Percentiles rank a stretch among this genome's conserved stretches.
These are phyloP conservation scores for Nothobranchius furzeri DNA, from an alignment of 2,113 vertebrate species.

Conservation along the genomic window DNA sequence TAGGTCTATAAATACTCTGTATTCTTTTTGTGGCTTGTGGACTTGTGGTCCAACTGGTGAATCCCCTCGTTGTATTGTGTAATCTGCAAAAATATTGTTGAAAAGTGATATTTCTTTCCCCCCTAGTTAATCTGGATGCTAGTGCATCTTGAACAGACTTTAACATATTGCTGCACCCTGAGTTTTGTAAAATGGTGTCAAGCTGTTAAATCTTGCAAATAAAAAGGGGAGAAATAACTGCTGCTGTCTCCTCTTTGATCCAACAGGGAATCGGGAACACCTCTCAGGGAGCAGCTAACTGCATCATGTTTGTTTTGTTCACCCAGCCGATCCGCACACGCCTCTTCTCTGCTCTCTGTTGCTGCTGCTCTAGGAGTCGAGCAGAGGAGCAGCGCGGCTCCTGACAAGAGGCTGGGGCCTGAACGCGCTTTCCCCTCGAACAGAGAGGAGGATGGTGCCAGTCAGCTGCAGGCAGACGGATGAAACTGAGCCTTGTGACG, in stretches of 20 bases:
- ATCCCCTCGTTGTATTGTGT: background rate
- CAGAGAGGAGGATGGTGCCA: constrained; percentile 24
- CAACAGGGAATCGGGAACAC: constrained; percentile 94
- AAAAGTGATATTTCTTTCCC: background rate
- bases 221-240: no score
- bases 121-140: background rate
- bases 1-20: background rate
- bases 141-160: background rate
- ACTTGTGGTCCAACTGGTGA: constrained; percentile 3
- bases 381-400: background rate
- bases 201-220: background rate
- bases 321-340: constrained; percentile 81
- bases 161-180: background rate
- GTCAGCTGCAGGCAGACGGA: constrained; percentile 13
- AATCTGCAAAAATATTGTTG: background rate
- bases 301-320: constrained; percentile 91
- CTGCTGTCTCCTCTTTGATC: background rate
- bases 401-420: background rate
- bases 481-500: constrained; percentile 24
- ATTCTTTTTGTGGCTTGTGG: background rate
- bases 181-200: background rate
- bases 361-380: constrained; percentile 62
- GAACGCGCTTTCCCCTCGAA: constrained; percentile 21
- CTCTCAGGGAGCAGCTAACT: constrained; percentile 95
- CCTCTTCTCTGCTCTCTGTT: constrained; percentile 74